phyloP scores from a whole-genome alignment of 2,888 invertebrate genomes.

The Mesochorus sp. region DNA sequence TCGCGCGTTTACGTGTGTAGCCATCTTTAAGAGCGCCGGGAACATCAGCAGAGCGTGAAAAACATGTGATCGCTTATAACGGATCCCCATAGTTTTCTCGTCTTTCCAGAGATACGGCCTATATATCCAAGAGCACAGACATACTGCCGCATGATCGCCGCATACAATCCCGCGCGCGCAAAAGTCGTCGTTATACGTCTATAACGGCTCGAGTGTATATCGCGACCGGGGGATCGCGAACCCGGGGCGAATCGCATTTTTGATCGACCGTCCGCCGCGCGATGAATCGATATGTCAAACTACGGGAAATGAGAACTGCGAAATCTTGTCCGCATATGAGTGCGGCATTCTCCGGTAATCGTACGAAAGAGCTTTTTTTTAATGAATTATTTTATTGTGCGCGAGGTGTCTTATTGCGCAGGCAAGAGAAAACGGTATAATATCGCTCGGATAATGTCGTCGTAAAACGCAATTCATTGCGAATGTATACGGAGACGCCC shows the following conservation, averaged over 20 bases:
- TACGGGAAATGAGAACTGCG: not conserved
- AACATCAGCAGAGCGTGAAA: slow-evolving; percentile 72
- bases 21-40: not conserved
- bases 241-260: slow-evolving; percentile 57
- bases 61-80: slow-evolving; percentile 71
- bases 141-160: too few relatives aligned
- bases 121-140: not conserved
- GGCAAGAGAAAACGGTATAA: slow-evolving; percentile 8
- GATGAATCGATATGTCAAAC: slow-evolving; percentile 46
- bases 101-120: slow-evolving; percentile 71
- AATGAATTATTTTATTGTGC: too few relatives aligned
- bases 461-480: slow-evolving; percentile 38
- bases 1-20: not conserved
- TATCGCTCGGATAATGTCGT: slow-evolving; percentile 22
- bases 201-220: slow-evolving; percentile 54
- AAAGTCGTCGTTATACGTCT: slow-evolving; percentile 67
- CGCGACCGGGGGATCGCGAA: slow-evolving; percentile 40
- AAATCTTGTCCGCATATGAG: too few relatives aligned
- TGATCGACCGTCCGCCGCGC: slow-evolving; percentile 35
- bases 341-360: too few relatives aligned
- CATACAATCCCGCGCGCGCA: slow-evolving; percentile 9
- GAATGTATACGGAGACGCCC: not conserved
- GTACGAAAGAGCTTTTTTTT: not conserved
- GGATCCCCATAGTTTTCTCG: slow-evolving; percentile 46
- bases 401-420: slow-evolving; percentile 10